These are phyloP conservation scores for Neofelis nebulosa DNA, from an alignment of 2,113 vertebrate genomes.

Conservation along the genomic window DNA sequence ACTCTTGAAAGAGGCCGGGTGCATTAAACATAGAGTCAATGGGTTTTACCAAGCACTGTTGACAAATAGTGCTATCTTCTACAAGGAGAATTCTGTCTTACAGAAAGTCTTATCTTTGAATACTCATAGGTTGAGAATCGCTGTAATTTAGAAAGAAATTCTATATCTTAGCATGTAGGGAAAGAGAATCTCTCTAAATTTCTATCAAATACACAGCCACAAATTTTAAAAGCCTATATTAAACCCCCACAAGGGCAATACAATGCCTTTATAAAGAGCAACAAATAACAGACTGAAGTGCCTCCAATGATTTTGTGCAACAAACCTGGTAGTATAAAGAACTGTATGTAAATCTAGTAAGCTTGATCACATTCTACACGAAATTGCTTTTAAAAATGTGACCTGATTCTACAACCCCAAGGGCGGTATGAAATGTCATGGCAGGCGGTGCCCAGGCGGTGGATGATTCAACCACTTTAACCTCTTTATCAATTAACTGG, in stretches of 20 bases:
- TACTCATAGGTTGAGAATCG: not conserved
- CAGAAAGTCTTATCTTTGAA: not conserved
- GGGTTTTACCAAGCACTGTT: not conserved
- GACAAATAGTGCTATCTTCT: not conserved
- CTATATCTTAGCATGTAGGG: not conserved
- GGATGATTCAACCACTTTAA: not conserved
- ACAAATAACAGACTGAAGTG: not conserved
- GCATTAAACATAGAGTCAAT: not conserved
- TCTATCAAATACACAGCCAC: not conserved
- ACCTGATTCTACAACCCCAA: not conserved
- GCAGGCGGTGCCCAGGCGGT: not conserved
- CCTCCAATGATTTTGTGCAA: not conserved
- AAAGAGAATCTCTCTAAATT: not conserved
- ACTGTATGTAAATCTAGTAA: not conserved
- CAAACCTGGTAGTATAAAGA: not conserved
- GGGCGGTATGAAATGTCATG: not conserved
- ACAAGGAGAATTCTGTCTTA: not conserved
- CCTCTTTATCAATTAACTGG: not conserved
- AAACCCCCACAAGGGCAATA: not conserved
- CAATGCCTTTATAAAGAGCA: not conserved
- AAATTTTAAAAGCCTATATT: conserved; percentile 8
- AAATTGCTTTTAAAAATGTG: not conserved
- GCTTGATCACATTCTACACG: not conserved
- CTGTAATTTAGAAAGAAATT: conserved; percentile 27
- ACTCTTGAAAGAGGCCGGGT: not conserved